These are phyloP conservation scores for Pseudomugil gertrudae DNA, from an alignment of 2,797 vertebrate species.

Conservation along the genomic window DNA sequence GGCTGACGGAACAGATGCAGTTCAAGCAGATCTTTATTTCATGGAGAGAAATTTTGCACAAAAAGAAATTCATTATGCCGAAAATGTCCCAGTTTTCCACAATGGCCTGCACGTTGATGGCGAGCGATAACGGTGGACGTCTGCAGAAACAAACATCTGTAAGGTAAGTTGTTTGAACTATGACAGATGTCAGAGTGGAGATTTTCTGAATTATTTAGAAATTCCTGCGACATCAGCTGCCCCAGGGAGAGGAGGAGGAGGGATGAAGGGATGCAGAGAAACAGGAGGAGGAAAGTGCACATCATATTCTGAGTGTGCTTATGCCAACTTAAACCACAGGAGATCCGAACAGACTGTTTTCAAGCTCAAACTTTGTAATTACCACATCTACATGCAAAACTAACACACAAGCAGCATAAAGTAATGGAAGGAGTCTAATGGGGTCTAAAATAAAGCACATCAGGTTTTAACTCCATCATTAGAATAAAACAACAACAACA, in stretches of 20 bases:
- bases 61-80: constrained; percentile 12
- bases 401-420: constrained; percentile 7
- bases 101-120: background rate
- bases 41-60: background rate
- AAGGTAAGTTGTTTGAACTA: constrained; percentile 50
- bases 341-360: constrained; percentile 56
- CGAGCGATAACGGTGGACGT: background rate
- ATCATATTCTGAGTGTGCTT: constrained; percentile 62
- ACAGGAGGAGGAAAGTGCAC: constrained; percentile 26
- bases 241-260: constrained; percentile 36
- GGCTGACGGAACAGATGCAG: constrained; percentile 10
- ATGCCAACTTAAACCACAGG: constrained; percentile 57
- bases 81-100: constrained; percentile 27
- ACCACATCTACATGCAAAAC: constrained; percentile 20
- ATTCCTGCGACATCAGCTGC: constrained; percentile 56
- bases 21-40: constrained; percentile 25
- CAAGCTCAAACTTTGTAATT: constrained; percentile 47
- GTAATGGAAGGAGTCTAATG: background rate
- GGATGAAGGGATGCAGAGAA: constrained; percentile 33
- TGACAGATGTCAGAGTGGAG: constrained; percentile 72
- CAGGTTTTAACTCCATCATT: too few species aligned
- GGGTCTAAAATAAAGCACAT: too few species aligned
- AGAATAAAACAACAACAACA: background rate
- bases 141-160: constrained; percentile 26
- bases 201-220: constrained; percentile 73